These are phyloP conservation scores for Drosophila antonietae DNA, from an alignment of 2,888 invertebrate genomes.

Conservation along the genomic window DNA sequence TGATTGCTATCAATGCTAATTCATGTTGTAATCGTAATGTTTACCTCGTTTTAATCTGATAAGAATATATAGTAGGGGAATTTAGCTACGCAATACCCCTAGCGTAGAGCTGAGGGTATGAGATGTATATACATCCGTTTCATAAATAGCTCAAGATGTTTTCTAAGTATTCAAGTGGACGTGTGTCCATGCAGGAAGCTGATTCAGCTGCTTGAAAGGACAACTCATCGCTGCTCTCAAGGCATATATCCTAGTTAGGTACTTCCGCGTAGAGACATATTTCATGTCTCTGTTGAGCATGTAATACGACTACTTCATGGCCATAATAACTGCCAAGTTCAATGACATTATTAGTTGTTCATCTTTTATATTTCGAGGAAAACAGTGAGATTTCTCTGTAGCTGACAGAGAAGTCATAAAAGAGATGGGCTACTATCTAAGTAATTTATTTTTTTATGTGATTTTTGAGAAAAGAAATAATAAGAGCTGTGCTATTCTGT, in stretches of 20 bases:
- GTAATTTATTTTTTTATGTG: conserved; percentile 42
- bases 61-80: not conserved
- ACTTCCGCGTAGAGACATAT: not conserved
- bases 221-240: not conserved
- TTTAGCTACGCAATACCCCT: not conserved
- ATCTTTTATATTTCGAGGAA: conserved; percentile 50
- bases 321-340: conserved; percentile 27
- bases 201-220: not conserved
- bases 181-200: not conserved
- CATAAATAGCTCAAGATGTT: conserved; percentile 3
- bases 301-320: conserved; percentile 28
- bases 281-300: conserved; percentile 5
- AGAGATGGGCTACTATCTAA: conserved; percentile 12
- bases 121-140: not conserved
- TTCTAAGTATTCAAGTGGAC: not conserved
- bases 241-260: conserved; percentile 2
- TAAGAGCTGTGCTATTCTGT: not conserved
- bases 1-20: not conserved
- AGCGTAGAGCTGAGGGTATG: too few species aligned
- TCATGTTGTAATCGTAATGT: not conserved
- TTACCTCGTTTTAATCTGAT: conserved; percentile 1
- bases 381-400: conserved; percentile 41
- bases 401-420: conserved; percentile 26
- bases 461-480: conserved; percentile 11
- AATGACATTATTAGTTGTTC: conserved; percentile 46